These are phyloP conservation scores for Drosophila suboccidentalis DNA, from an alignment of 2,888 invertebrate species.

Conservation along the genomic window DNA sequence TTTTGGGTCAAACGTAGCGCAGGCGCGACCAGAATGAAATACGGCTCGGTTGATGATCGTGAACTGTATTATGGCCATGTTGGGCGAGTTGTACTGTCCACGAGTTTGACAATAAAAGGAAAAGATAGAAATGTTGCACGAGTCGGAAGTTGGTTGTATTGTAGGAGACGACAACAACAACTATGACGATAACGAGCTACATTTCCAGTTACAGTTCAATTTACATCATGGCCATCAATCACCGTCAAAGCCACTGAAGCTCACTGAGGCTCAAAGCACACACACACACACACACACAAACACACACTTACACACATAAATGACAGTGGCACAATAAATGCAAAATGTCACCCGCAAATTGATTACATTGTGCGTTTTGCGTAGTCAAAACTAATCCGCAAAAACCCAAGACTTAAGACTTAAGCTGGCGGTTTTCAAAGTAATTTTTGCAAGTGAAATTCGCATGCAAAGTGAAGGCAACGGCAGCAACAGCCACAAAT, in stretches of 20 bases:
- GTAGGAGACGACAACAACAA: conserved; percentile 11
- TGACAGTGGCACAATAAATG: conserved; percentile 9
- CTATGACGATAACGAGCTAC: conserved; percentile 38
- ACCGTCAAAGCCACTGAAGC: conserved; percentile 42
- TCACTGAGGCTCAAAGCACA: conserved; percentile 5
- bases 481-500: conserved; percentile 17
- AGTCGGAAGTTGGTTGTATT: conserved; percentile 49
- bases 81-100: conserved; percentile 40
- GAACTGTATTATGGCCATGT: conserved; percentile 59
- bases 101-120: conserved; percentile 42
- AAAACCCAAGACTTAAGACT: conserved; percentile 46
- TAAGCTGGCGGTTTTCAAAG: conserved; percentile 31
- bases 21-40: conserved; percentile 34
- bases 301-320: neutral
- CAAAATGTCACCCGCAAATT: conserved; percentile 41
- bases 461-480: conserved; percentile 24
- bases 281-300: conserved; percentile 2
- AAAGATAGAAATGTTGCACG: conserved; percentile 45
- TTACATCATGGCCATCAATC: conserved; percentile 65
- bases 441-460: conserved; percentile 45
- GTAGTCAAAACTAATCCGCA: conserved; percentile 58
- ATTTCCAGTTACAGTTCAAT: conserved; percentile 48
- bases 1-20: conserved; percentile 58
- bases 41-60: conserved; percentile 34
- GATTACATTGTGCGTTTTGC: conserved; percentile 44